Conservation (phyloP, 2,113 vertebrate species). For the Gulo gulo region DNA sequence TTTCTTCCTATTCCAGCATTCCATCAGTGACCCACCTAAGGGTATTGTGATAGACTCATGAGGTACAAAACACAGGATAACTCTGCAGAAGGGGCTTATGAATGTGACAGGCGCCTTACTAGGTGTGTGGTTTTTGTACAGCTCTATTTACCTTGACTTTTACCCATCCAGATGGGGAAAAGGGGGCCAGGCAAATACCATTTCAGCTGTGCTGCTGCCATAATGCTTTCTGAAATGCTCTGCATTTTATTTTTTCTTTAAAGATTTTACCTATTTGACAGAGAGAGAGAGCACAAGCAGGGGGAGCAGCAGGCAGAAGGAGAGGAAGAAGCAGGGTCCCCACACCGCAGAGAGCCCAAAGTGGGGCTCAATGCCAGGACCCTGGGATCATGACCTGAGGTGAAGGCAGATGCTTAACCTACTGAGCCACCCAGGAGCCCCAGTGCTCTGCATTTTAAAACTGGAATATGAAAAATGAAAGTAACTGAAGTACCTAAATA, state of each 20-base stretch:
- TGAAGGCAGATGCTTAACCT: not conserved
- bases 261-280: not conserved
- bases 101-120: not conserved
- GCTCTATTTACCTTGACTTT: not conserved
- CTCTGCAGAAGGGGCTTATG: not conserved
- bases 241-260: not conserved
- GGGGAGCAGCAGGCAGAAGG: not conserved
- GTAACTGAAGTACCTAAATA: not conserved
- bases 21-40: not conserved
- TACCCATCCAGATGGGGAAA: not conserved
- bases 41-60: not conserved
- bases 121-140: not conserved
- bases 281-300: not conserved
- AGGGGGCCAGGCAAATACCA: not conserved
- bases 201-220: not conserved
- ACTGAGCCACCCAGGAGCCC: not conserved
- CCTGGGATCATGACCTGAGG: not conserved
- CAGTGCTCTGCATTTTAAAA: conserved; percentile 39
- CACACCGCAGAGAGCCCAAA: accelerated
- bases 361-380: not conserved
- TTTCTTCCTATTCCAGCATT: not conserved
- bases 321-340: not conserved
- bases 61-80: not conserved
- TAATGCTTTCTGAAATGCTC: not conserved
- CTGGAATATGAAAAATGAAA: not conserved